Conservation (phyloP, 1,140 invertebrate genomes). For the Euwallacea fornicatus region DNA sequence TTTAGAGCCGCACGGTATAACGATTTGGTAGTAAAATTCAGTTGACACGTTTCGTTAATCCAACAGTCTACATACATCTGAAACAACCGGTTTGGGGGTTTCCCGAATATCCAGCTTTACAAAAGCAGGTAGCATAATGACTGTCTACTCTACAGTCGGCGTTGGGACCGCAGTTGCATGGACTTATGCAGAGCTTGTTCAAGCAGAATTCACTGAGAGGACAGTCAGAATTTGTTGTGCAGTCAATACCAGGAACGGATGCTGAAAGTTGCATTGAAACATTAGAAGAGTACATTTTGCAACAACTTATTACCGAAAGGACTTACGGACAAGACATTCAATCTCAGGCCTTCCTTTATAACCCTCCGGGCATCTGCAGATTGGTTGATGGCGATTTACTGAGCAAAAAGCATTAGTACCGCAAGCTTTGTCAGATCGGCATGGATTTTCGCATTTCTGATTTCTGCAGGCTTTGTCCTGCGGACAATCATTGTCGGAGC, state of each 20-base stretch:
- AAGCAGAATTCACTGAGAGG: constrained; percentile 76
- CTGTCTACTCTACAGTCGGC: constrained; percentile 76
- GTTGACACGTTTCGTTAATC: background rate
- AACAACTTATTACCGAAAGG: background rate
- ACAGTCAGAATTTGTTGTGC: constrained; percentile 78
- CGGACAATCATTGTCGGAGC: constrained; percentile 73
- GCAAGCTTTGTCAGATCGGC: constrained; percentile 67
- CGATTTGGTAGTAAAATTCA: background rate
- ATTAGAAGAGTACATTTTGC: background rate
- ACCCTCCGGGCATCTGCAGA: constrained; percentile 78
- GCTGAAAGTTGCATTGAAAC: constrained; percentile 17
- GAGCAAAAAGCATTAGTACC: constrained; percentile 77
- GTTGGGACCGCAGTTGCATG: constrained; percentile 82
- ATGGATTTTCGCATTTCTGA: constrained; percentile 78
- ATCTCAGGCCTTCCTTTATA: constrained; percentile 73
- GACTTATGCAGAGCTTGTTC: constrained; percentile 74
- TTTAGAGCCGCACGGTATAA: too few relatives aligned
- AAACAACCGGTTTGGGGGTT: constrained; percentile 79
- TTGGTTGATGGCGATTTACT: constrained; percentile 70
- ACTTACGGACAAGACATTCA: constrained; percentile 78
- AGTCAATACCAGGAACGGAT: constrained; percentile 66
- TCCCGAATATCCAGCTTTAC: constrained; percentile 75
- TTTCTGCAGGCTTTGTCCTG: constrained; percentile 73
- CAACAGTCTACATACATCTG: constrained; percentile 65
- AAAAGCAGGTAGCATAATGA: constrained; percentile 81